Evolutionary conservation across 2,797 vertebrate genomes (phyloP).

Genomic region (Pseudomugil tenellus): DNA sequence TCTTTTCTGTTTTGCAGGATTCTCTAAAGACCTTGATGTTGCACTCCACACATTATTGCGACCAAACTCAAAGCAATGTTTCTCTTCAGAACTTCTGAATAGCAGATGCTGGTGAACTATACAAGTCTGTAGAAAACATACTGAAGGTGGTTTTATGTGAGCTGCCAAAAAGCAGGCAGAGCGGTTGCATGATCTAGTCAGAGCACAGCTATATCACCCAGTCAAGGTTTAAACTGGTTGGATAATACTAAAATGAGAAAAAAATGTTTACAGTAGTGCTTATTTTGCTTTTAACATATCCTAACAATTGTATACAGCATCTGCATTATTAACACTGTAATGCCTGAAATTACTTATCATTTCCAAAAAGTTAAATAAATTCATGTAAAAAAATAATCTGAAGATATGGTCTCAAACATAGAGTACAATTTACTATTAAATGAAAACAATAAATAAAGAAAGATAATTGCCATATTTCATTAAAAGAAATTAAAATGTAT

Average conservation of each 20-base stretch:
- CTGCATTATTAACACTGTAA: not conserved
- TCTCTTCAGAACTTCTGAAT: conserved; percentile 51
- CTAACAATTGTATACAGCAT: not conserved
- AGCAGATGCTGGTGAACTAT: conserved; percentile 57
- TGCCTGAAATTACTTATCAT: too few relatives aligned
- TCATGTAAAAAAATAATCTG: too few relatives aligned
- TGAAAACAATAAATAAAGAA: too few relatives aligned
- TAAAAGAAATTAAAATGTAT: too few relatives aligned
- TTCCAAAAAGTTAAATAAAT: too few relatives aligned
- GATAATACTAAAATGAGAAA: conserved; percentile 8
- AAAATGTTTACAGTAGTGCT: conserved; percentile 8
- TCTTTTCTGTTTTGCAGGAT: conserved; percentile 9
- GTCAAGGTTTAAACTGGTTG: conserved; percentile 30
- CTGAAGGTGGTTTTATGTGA: conserved; percentile 38
- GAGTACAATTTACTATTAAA: too few relatives aligned
- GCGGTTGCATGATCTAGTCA: conserved; percentile 13
- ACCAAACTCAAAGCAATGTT: conserved; percentile 25
- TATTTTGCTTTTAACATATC: too few relatives aligned
- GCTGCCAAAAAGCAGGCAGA: conserved; percentile 1
- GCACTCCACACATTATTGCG: conserved; percentile 29
- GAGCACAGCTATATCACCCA: conserved; percentile 1
- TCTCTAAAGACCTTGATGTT: conserved; percentile 42
- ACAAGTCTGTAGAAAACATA: conserved; percentile 47
- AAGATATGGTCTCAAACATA: too few relatives aligned
- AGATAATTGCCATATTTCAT: too few relatives aligned